Evolutionary conservation across 2,888 invertebrate genomes (phyloP).

Genomic region (Parnassius glacialis): DNA sequence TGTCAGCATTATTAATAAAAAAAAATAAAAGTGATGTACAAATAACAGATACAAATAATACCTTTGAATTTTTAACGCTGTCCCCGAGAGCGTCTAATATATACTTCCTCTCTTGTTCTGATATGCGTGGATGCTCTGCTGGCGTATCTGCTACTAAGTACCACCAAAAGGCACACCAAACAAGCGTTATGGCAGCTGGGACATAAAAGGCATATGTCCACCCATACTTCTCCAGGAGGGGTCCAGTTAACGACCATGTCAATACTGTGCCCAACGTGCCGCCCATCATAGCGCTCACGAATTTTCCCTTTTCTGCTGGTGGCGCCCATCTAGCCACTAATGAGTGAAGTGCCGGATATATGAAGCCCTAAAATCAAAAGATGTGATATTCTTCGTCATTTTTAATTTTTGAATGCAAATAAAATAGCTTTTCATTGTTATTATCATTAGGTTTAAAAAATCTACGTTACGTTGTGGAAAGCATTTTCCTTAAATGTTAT

Average conservation of each 20-base stretch:
- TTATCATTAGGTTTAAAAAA: too few species aligned
- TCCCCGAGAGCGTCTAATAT: constrained; percentile 82
- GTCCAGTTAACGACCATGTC: constrained; percentile 85
- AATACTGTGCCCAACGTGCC: constrained; percentile 87
- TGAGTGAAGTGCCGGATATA: constrained; percentile 83
- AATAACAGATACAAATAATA: background rate
- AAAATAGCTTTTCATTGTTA: too few species aligned
- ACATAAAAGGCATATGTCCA: constrained; percentile 87
- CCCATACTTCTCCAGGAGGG: constrained; percentile 81
- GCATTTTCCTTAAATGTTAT: too few species aligned
- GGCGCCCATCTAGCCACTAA: constrained; percentile 87
- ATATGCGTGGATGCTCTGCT: constrained; percentile 81
- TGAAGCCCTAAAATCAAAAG: constrained; percentile 71
- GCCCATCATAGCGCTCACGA: constrained; percentile 86
- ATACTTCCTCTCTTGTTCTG: constrained; percentile 82
- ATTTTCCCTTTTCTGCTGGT: constrained; percentile 87
- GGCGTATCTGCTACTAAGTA: constrained; percentile 84
- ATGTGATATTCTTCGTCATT: too few species aligned
- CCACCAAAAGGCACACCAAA: constrained; percentile 83
- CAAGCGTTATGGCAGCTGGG: constrained; percentile 76
- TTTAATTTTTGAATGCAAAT: too few species aligned
- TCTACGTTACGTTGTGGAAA: too few species aligned
- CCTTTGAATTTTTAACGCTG: constrained; percentile 80
- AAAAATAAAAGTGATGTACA: too few species aligned
- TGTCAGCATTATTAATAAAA: too few species aligned